phyloP scores from a whole-genome alignment of 2,888 invertebrate genomes.

The Papilio protenor region DNA sequence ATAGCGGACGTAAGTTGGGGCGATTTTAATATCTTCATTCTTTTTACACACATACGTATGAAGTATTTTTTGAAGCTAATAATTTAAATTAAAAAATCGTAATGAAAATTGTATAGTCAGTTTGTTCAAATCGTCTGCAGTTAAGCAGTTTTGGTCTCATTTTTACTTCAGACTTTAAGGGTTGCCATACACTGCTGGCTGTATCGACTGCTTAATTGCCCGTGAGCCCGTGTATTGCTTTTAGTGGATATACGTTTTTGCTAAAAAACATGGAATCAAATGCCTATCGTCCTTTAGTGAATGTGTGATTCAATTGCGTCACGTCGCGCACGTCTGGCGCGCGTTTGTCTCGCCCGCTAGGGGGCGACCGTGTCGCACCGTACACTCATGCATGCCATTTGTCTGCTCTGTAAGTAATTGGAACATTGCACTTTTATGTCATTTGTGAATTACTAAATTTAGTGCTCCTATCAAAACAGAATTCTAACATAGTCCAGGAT shows the following conservation, averaged over 20 bases:
- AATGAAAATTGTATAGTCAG: too few relatives aligned
- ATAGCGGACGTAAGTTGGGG: conserved; percentile 34
- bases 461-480: background rate
- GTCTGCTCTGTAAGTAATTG: conserved; percentile 46
- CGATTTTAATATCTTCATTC: conserved; percentile 42
- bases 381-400: conserved; percentile 62
- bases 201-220: background rate
- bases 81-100: conserved; percentile 10
- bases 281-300: background rate
- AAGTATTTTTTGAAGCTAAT: conserved; percentile 1
- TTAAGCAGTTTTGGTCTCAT: too few relatives aligned
- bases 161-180: background rate
- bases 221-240: background rate
- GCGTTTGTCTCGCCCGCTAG: conserved; percentile 65
- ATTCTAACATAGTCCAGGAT: background rate
- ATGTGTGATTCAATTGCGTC: conserved; percentile 55
- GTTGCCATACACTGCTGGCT: background rate
- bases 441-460: conserved; percentile 34
- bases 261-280: conserved; percentile 8
- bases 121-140: too few relatives aligned
- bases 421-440: conserved; percentile 38
- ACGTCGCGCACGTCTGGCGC: conserved; percentile 64
- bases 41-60: background rate
- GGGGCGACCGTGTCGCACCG: conserved; percentile 60
- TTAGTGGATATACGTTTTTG: background rate